These are phyloP conservation scores for Patiria pectinifera DNA, from an alignment of 53 echinoderm and acorn worm genomes.

Conservation along the genomic window DNA sequence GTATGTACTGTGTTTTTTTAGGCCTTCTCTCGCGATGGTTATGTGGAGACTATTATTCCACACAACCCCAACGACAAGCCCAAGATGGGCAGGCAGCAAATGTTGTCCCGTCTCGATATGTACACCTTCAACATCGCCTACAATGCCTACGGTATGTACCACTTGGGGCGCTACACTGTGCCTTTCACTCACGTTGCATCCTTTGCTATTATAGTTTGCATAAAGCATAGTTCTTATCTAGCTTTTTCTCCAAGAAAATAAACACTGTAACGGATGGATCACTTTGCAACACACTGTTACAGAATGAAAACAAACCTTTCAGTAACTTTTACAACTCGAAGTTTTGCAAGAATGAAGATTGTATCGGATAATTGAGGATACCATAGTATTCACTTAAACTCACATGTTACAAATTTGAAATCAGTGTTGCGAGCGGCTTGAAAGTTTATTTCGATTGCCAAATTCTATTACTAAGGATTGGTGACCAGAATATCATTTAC, in stretches of 20 bases:
- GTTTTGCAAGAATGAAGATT: not conserved
- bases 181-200: not conserved
- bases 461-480: too few species aligned
- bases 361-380: not conserved
- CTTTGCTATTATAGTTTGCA: not conserved
- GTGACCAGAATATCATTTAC: not conserved
- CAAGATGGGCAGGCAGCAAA: conserved; percentile 41
- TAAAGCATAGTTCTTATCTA: not conserved
- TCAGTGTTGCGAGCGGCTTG: too few species aligned
- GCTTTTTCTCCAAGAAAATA: not conserved
- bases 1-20: not conserved
- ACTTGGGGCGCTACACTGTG: not conserved
- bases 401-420: too few species aligned
- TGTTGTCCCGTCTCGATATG: conserved; percentile 38
- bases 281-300: not conserved
- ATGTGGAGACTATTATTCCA: not conserved
- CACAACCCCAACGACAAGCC: not conserved
- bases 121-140: conserved; percentile 22
- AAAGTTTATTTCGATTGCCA: too few species aligned
- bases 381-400: too few species aligned
- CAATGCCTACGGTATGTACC: conserved; percentile 20
- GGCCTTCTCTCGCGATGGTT: conserved; percentile 3
- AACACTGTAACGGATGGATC: too few species aligned
- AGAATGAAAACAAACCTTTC: not conserved
- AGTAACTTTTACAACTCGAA: not conserved